Percentiles rank a stretch among this genome's conserved stretches.
Conservation (phyloP, 1,140 invertebrate genomes). For the Dendrolimus punctatus region DNA sequence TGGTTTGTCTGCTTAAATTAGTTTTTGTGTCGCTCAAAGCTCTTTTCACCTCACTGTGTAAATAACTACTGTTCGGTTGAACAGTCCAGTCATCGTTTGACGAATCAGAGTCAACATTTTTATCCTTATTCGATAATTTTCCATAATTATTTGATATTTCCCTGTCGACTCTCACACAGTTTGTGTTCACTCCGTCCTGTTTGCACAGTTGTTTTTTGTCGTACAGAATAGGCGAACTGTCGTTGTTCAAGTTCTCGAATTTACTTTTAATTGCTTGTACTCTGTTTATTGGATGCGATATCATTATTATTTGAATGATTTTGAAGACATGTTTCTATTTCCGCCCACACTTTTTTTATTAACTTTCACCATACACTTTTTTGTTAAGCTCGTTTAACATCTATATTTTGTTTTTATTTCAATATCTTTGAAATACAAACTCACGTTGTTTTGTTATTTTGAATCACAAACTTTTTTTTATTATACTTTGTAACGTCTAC, state of each 20-base stretch:
- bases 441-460: no score
- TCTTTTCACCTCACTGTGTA: slow-evolving; percentile 46
- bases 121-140: slow-evolving; percentile 21
- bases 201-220: slow-evolving; percentile 33
- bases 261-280: slow-evolving; percentile 68
- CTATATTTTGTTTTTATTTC: no score
- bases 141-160: slow-evolving; percentile 21
- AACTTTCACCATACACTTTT: not conserved
- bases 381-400: no score
- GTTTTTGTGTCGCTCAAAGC: slow-evolving; percentile 40
- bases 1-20: slow-evolving; percentile 66
- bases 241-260: slow-evolving; percentile 59
- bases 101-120: slow-evolving; percentile 29
- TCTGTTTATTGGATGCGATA: slow-evolving; percentile 61
- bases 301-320: slow-evolving; percentile 48
- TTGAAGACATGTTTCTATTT: slow-evolving; percentile 3
- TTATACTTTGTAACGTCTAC: no score
- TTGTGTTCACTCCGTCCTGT: slow-evolving; percentile 16
- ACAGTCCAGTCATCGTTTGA: slow-evolving; percentile 31
- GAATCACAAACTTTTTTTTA: no score
- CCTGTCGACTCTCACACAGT: slow-evolving; percentile 11
- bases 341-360: not conserved
- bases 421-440: no score
- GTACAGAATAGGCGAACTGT: slow-evolving; percentile 27
- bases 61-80: slow-evolving; percentile 53